These are phyloP conservation scores for Acropternis orthonyx DNA, from an alignment of 2,797 vertebrate species.

Conservation along the genomic window DNA sequence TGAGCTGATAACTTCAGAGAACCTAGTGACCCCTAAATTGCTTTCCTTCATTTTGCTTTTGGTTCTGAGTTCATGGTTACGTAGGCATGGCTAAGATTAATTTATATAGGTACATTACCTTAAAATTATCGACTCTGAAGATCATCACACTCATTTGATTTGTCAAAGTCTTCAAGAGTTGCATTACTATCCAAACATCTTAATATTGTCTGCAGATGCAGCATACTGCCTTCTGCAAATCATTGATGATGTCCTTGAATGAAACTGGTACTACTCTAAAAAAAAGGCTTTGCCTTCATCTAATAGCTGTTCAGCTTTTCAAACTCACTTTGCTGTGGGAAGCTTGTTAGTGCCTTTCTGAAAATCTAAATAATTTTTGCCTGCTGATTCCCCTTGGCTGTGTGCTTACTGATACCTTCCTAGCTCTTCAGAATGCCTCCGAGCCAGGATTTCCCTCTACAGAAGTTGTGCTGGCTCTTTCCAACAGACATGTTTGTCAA, in stretches of 20 bases:
- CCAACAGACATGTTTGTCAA: rapidly evolving
- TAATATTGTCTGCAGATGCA: background rate
- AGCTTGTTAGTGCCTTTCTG: background rate
- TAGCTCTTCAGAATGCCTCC: background rate
- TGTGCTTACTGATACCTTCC: background rate
- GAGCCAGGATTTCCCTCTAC: background rate
- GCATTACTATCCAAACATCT: background rate
- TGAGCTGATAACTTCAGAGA: background rate
- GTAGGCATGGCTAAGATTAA: background rate
- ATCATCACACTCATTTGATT: background rate
- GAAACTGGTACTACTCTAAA: background rate
- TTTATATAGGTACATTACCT: background rate
- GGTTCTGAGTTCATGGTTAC: background rate
- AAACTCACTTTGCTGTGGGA: background rate
- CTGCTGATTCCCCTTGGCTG: background rate
- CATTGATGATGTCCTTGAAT: background rate
- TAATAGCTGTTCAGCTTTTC: background rate
- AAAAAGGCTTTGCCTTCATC: background rate
- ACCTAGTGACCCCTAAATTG: background rate
- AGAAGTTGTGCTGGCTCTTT: background rate
- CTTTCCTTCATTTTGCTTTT: background rate
- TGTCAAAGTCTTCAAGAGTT: background rate
- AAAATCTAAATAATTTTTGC: background rate
- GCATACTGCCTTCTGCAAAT: background rate
- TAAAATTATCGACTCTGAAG: background rate